Conservation (phyloP, 2,888 invertebrate species). For the Cheilosia vulpina region DNA sequence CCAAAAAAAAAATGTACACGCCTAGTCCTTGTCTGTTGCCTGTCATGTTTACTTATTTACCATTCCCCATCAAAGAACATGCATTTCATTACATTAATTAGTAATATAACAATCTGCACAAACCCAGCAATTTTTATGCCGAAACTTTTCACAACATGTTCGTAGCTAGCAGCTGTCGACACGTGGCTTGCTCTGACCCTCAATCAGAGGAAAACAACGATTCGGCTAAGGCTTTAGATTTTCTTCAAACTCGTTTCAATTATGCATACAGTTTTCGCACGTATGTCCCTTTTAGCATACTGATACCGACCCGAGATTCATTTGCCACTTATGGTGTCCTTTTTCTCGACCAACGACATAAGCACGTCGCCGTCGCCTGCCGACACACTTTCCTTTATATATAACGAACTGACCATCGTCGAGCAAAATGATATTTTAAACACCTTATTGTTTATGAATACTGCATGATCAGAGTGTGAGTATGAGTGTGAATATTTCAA, state of each 20-base stretch:
- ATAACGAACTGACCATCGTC: constrained; percentile 16
- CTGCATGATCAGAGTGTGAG: constrained; percentile 19
- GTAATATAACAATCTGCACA: constrained; percentile 30
- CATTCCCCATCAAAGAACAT: constrained; percentile 2
- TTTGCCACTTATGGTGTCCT: constrained; percentile 42
- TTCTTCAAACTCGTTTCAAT: constrained; percentile 56
- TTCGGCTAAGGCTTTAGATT: background rate
- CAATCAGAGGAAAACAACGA: background rate
- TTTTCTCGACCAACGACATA: constrained; percentile 14
- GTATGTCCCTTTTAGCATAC: constrained; percentile 47
- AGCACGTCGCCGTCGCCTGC: background rate
- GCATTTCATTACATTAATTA: constrained; percentile 32
- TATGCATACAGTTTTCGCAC: constrained; percentile 59
- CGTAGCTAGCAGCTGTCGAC: constrained; percentile 3
- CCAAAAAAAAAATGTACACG: background rate
- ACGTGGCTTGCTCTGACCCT: constrained; percentile 1
- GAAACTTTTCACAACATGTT: constrained; percentile 22
- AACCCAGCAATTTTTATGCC: background rate
- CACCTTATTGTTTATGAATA: constrained; percentile 67
- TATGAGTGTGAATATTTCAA: constrained; percentile 32
- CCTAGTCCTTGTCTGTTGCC: too few species aligned
- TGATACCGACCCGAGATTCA: constrained; percentile 27
- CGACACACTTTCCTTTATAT: constrained; percentile 19
- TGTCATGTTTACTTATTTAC: constrained; percentile 2
- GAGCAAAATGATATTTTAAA: constrained; percentile 30